Base-by-base conservation (phyloP, 2,888 invertebrate genomes). In the Drosophila leonis region DNA sequence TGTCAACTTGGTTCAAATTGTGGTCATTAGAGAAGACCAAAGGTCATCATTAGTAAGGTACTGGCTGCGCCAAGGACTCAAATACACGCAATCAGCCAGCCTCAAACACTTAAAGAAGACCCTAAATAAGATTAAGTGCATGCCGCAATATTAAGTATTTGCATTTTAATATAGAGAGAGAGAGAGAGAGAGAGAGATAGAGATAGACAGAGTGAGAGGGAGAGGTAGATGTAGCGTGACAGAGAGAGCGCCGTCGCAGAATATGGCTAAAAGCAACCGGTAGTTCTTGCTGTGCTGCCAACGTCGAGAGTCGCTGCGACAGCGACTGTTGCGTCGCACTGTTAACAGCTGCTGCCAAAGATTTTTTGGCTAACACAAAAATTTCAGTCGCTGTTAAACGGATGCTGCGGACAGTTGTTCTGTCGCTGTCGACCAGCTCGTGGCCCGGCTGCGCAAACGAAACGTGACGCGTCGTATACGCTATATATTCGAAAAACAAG, bases 91-190 rank as follows among this genome's bases (percentile, higher is more conserved):
- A 68, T 63, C 66, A 68, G 68, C 65, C 64, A 62, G 75, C 76
- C 80, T 57, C 56, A 51, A 62, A 60, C 57, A 69, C 68, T 86
- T 75, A 77, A 80, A 80, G 80, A 60, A 67, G 78, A 69, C 72
- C 69, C 82, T 83, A 89, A 83, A 83, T 75, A 86, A 83, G 87
- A 89, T 83, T 83, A 87, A 83, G 61, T 83, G 82, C 82, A 87
- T 78, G 89, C 72, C 56, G 46, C 66, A 65, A 86, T 69, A 70
- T 72, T 80, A 88, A 63, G 55, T 52, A 78, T 89, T 89, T 83
- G 75, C 90, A 83, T 81, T 83, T 83, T 78, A 70, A 81, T 81
- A 62, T 4, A 61, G 60, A 52, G 27, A 20, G 29, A 18, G 18
- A 46, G 46, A 41, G 8, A 33, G 31, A 18, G 2, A 46, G 18